These are phyloP conservation scores for Halcyon badia DNA, from an alignment of 2,797 vertebrate genomes.

Conservation along the genomic window DNA sequence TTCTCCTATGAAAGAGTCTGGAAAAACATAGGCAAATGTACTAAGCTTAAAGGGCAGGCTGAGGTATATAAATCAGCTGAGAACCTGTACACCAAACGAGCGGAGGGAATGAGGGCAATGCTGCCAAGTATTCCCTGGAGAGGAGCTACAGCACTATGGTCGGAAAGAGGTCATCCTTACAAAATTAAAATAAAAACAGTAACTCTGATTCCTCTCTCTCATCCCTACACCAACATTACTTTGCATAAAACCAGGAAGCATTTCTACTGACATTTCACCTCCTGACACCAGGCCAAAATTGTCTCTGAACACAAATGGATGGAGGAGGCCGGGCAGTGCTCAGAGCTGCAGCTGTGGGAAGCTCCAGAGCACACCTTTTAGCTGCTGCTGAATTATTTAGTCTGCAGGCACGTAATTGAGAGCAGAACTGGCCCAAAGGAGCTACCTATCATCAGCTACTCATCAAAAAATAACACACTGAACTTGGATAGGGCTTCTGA, in stretches of 20 bases:
- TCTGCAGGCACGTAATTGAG: neutral
- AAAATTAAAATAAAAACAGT: neutral
- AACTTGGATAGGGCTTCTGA: neutral
- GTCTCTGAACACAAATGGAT: neutral
- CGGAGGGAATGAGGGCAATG: rapidly evolving
- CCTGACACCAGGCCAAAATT: neutral
- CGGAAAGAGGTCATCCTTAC: neutral
- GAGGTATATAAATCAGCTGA: neutral
- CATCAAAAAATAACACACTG: neutral
- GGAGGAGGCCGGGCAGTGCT: rapidly evolving
- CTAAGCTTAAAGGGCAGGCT: neutral
- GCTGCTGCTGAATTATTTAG: slow-evolving; percentile 11
- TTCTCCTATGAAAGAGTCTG: neutral
- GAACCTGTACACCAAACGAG: rapidly evolving
- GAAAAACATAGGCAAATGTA: neutral
- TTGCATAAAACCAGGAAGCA: neutral
- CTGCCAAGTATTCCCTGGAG: neutral
- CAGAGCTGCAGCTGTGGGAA: rapidly evolving
- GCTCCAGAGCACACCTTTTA: neutral
- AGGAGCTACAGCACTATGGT: neutral
- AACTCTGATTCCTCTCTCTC: rapidly evolving
- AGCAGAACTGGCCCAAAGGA: neutral
- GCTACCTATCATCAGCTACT: neutral
- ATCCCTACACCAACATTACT: neutral
- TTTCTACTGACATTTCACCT: neutral